Percentiles rank a stretch among this genome's conserved stretches.
phyloP scores from a whole-genome alignment of 2,113 vertebrate genomes.

The Jaculus jaculus region DNA sequence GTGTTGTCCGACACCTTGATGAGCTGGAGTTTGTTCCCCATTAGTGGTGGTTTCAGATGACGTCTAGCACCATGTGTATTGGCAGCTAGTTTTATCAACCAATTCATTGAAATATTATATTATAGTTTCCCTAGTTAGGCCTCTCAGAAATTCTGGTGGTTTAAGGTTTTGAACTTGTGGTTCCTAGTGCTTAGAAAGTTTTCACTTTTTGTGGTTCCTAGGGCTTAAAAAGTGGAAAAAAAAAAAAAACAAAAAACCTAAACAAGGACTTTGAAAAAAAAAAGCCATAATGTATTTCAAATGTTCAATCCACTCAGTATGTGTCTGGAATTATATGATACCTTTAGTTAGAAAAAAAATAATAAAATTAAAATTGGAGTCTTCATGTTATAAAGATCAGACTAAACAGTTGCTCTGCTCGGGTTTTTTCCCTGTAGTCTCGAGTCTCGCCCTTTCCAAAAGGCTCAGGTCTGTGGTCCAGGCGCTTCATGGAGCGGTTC shows the following conservation, averaged over 20 bases:
- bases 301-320: neutral
- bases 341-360: neutral
- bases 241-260: neutral
- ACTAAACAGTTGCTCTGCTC: neutral
- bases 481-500: neutral
- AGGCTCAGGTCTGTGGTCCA: neutral
- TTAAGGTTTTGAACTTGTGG: neutral
- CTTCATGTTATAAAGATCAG: neutral
- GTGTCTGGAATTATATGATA: neutral
- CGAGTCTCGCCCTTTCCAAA: neutral
- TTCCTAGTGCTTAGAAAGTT: no score
- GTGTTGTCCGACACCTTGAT: neutral
- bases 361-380: neutral
- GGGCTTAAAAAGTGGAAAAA: neutral
- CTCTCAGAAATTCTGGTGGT: neutral
- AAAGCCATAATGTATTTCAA: neutral
- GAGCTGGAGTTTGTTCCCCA: neutral
- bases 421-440: neutral
- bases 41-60: neutral
- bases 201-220: neutral
- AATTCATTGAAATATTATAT: no score
- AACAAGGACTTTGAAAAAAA: neutral
- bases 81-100: neutral
- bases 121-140: neutral
- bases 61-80: rapidly evolving